Base-by-base conservation (phyloP, 35 echinoderm and acorn worm species). In the Heliocidaris erythrogramma region DNA sequence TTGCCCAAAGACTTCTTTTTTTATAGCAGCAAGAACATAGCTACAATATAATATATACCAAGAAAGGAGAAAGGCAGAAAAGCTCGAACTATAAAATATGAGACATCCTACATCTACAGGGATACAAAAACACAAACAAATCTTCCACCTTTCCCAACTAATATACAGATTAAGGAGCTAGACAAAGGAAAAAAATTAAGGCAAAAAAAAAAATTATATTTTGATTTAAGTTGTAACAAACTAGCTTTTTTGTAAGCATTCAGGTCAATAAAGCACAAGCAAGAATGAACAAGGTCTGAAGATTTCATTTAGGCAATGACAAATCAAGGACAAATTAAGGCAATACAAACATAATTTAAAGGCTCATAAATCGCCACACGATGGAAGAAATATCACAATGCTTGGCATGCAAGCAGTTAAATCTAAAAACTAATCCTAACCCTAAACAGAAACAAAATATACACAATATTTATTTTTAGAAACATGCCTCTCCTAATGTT, bases 271-370 rank as follows among this genome's bases (percentile, higher is more conserved):
- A 24, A 78, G 65, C 65, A 78, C 18, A 78, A 9, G 1, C 27
- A 18, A 78, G 7, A 78, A 18, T n/a, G 7, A 78, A 78, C 18
- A n/a, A 27, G 21, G 27, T 78, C 65, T 78, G 65, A 27, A 78
- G 65, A 21, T 78, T 24, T 78, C 65, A 7, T 78, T 78, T n/a
- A 78, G 65, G 65, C 65, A 78, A 78, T 21, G 65, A 17, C 18
- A 78, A n/a, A 27, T 5, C 65, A 78, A 78, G 65, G 65, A 17
- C 18, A 78, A n/a, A 27, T 5, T 78, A 78, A 78, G 65, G 65
- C 65, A 78, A 78, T 78, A 78, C 65, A 78, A n/a, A 78, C 65
- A 78, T 21, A 78, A 78, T n/a, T 78, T 78, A 78, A 78, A 78
- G 65, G 65, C 65, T 78, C 4, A n/a, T 27, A 78, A 21, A 78